Evolutionary conservation across 2,888 invertebrate species (phyloP).

Genomic region (Arctia plantaginis): DNA sequence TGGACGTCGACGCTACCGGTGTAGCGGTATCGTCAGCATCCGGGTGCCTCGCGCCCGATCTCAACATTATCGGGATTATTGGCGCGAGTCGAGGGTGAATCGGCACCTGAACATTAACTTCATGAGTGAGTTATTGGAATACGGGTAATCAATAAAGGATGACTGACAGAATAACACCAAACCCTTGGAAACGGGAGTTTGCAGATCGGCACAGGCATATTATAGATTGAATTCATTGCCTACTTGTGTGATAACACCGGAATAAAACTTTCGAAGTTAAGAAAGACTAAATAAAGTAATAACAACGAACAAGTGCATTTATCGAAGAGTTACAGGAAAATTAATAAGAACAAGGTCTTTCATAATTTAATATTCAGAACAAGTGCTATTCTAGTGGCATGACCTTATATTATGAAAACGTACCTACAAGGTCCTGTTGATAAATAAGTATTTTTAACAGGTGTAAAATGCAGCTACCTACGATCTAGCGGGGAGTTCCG

Average conservation of each 20-base stretch:
- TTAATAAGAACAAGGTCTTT: not conserved
- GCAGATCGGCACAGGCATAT: too few species aligned
- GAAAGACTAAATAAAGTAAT: not conserved
- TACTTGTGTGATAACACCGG: too few species aligned
- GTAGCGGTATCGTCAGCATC: slow-evolving; percentile 81
- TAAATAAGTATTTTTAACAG: not conserved
- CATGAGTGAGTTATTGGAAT: not conserved
- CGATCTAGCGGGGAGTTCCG: too few species aligned
- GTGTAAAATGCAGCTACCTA: not conserved
- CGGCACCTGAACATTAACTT: slow-evolving; percentile 71
- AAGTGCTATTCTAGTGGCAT: not conserved
- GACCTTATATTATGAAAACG: not conserved
- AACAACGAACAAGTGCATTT: too few species aligned
- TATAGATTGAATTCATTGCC: too few species aligned
- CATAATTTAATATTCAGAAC: not conserved
- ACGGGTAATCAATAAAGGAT: not conserved
- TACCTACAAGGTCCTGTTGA: not conserved
- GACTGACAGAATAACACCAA: too few species aligned
- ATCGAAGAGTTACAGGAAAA: not conserved
- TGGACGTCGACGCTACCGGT: slow-evolving; percentile 57
- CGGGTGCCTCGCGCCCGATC: slow-evolving; percentile 89
- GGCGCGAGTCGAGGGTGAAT: slow-evolving; percentile 83
- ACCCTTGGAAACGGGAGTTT: too few species aligned
- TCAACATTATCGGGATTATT: slow-evolving; percentile 78
- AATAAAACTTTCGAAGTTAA: too few species aligned